These are phyloP conservation scores for Cephalotes varians DNA, from an alignment of 2,888 invertebrate species.

Conservation along the genomic window DNA sequence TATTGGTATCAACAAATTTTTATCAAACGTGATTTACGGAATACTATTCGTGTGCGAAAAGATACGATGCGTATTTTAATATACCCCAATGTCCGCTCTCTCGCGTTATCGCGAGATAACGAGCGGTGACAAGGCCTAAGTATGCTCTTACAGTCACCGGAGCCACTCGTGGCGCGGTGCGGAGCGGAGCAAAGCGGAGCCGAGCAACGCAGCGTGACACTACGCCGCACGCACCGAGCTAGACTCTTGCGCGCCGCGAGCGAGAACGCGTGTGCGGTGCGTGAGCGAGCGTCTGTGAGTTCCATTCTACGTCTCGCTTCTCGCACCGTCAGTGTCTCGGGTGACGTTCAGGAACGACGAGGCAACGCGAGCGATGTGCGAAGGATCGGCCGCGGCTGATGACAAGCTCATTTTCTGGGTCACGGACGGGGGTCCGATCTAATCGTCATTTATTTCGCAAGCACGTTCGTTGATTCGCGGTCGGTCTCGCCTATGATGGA, in stretches of 20 bases:
- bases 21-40: slow-evolving; percentile 20
- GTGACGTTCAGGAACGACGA: slow-evolving; percentile 11
- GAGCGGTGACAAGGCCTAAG: slow-evolving; percentile 58
- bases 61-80: slow-evolving; percentile 28
- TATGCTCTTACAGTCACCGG: slow-evolving; percentile 59
- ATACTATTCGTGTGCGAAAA: not conserved
- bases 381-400: slow-evolving; percentile 40
- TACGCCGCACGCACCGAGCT: slow-evolving; percentile 25
- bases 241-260: slow-evolving; percentile 7
- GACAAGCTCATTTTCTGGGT: slow-evolving; percentile 60
- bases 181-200: slow-evolving; percentile 7
- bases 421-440: slow-evolving; percentile 56
- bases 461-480: slow-evolving; percentile 41
- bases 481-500: slow-evolving; percentile 54
- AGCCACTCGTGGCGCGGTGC: slow-evolving; percentile 18
- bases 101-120: slow-evolving; percentile 73
- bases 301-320: slow-evolving; percentile 4
- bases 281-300: not conserved
- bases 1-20: not conserved
- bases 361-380: slow-evolving; percentile 21
- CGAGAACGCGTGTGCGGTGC: slow-evolving; percentile 37
- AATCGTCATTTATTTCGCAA: slow-evolving; percentile 44
- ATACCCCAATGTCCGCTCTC: slow-evolving; percentile 14
- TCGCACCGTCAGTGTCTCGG: slow-evolving; percentile 7
- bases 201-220: slow-evolving; percentile 24